These are phyloP conservation scores for Campylorhamphus procurvoides DNA, from an alignment of 2,113 vertebrate species.

Conservation along the genomic window DNA sequence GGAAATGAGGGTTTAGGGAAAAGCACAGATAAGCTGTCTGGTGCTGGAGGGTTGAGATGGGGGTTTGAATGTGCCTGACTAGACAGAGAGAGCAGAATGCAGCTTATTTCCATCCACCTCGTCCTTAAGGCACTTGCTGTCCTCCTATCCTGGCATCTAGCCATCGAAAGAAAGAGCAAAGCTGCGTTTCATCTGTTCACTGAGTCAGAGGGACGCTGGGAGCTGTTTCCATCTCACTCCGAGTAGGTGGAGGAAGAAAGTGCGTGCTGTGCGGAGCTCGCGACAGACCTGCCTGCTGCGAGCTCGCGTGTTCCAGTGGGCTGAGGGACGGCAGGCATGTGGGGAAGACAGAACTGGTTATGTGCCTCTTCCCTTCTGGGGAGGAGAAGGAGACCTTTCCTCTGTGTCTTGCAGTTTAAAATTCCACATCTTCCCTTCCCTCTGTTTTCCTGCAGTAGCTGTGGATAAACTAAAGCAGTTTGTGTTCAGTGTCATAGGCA, in stretches of 20 bases:
- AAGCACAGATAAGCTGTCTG: background rate
- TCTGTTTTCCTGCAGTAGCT: background rate
- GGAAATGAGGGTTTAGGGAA: background rate
- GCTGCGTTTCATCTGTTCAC: constrained; percentile 50
- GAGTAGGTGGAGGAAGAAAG: constrained; percentile 59
- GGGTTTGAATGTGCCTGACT: background rate
- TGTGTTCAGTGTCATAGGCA: background rate
- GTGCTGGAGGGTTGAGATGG: background rate
- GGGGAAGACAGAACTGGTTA: background rate
- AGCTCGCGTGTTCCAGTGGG: constrained; percentile 31
- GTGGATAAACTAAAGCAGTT: background rate
- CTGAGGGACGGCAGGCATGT: constrained; percentile 3
- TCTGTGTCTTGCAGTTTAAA: background rate
- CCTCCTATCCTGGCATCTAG: constrained; percentile 35
- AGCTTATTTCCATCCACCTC: background rate
- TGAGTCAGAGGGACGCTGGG: constrained; percentile 34
- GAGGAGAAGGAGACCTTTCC: background rate
- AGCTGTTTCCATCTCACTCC: constrained; percentile 20
- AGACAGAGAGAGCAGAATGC: background rate
- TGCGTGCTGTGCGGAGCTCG: constrained; percentile 9
- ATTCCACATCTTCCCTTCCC: background rate
- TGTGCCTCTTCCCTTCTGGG: constrained; percentile 4
- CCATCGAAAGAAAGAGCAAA: constrained; percentile 55
- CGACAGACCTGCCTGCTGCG: constrained; percentile 21
- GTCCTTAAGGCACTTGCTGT: constrained; percentile 32